These are phyloP conservation scores for Felis catus DNA, from an alignment of 2,113 vertebrate species.

Conservation along the genomic window F.catus_Fca126_mat1.0 CM031419.1:198350001-198350500, in stretches of 20 bases:
- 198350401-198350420: not conserved
- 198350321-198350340: not conserved
- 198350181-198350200: not conserved
- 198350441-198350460: not conserved
- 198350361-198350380: not conserved
- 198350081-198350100: too few relatives aligned
- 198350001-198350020: too few relatives aligned
- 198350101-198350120: too few relatives aligned
- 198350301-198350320: not conserved
- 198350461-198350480: constrained; percentile 1
- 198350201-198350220: not conserved
- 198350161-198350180: not conserved
- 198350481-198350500: not conserved
- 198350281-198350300: not conserved
- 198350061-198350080: too few relatives aligned
- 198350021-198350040: too few relatives aligned
- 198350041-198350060: too few relatives aligned
- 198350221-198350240: not conserved
- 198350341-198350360: not conserved
- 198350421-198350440: not conserved
- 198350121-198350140: too few relatives aligned
- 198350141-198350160: too few relatives aligned
- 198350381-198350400: not conserved
- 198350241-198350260: not conserved
- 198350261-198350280: not conserved